phyloP scores from a whole-genome alignment of 2,797 vertebrate genomes.

The Limnodromus scolopaceus region DNA sequence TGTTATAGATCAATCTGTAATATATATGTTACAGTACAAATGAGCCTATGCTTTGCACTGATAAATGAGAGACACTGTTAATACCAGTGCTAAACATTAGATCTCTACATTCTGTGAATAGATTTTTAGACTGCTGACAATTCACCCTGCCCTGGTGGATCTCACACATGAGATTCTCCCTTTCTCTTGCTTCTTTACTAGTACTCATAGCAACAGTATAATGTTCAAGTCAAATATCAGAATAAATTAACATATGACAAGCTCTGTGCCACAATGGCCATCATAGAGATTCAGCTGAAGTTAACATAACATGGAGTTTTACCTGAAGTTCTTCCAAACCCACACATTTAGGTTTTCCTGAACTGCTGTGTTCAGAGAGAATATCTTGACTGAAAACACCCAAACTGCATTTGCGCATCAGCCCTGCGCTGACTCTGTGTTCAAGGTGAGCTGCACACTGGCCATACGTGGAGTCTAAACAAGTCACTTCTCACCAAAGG shows the following conservation, averaged over 20 bases:
- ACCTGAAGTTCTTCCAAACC: not conserved
- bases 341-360: not conserved
- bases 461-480: not conserved
- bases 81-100: not conserved
- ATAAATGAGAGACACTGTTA: not conserved
- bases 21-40: not conserved
- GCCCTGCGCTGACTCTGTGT: not conserved
- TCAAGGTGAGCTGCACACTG: not conserved
- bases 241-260: not conserved
- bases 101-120: not conserved
- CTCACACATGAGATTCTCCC: not conserved
- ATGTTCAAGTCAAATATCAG: not conserved
- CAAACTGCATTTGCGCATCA: not conserved
- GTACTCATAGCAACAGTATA: not conserved
- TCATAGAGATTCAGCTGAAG: not conserved
- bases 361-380: not conserved
- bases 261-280: not conserved
- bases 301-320: not conserved
- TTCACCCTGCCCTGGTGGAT: not conserved
- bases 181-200: not conserved
- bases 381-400: not conserved
- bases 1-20: not conserved
- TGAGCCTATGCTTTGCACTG: not conserved
- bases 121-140: not conserved
- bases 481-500: accelerated